phyloP scores from a whole-genome alignment of 2,797 vertebrate species.

The Sebastes minor region DNA sequence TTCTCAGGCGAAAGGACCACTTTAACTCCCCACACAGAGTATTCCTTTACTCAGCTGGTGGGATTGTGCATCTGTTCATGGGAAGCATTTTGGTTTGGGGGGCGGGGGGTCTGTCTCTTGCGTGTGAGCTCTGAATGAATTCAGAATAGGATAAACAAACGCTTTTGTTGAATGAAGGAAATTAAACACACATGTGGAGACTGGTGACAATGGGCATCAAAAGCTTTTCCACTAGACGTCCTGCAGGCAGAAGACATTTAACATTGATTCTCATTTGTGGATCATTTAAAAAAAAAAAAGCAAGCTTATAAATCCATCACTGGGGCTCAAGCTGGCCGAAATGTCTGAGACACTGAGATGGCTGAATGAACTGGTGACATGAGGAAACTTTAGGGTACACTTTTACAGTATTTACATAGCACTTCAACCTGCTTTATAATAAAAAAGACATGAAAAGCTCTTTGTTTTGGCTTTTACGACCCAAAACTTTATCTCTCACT shows the following conservation, averaged over 20 bases:
- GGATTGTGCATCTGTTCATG: background rate
- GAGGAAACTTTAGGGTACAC: background rate
- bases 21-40: background rate
- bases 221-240: background rate
- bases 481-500: background rate
- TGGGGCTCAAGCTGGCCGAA: background rate
- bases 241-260: background rate
- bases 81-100: background rate
- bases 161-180: conserved; percentile 5
- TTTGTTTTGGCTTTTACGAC: background rate
- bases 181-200: conserved; percentile 50
- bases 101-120: background rate
- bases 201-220: conserved; percentile 20
- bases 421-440: no score
- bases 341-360: background rate
- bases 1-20: background rate
- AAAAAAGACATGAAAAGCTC: no score
- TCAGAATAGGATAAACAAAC: background rate
- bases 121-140: conserved; percentile 20
- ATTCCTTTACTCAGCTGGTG: background rate
- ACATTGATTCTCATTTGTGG: background rate
- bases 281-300: background rate
- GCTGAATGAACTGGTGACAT: background rate
- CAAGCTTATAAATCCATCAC: background rate
- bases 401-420: no score